Evolutionary conservation across 1,140 invertebrate species (phyloP), one percentile per base, ranked within the genome.

Genomic region (Xylocopa sonorina): DNA sequence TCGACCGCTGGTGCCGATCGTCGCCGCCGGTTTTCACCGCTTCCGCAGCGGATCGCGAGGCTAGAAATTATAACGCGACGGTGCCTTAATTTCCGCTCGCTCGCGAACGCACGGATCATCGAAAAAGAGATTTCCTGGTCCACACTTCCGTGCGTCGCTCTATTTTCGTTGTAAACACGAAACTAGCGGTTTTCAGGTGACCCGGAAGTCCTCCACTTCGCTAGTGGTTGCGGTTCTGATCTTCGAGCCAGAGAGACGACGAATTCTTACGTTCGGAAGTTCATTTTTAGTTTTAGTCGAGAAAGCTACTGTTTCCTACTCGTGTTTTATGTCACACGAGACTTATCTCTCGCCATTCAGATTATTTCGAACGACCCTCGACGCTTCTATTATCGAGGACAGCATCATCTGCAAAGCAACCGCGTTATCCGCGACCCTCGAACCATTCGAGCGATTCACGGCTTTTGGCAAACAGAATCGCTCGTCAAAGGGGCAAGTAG

Each of bases 41-140:
- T 51, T 38, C 48, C 50, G 27, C 29, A 14, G 10, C 6, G 41
- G 5, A 24, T n/a, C 12, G 12, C 48, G 5, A 38, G 10, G 1
- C 10, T 10, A 12, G 12, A 16, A 57, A 57, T 16, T 32, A 57
- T 21, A 66, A 46, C 63, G 38, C 29, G 27, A 12, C 38, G 34
- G 60, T 27, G 34, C 34, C 29, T 66, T 48, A 66, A 48, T 46
- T 46, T 66, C 63, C 41, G n/a, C 18, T 21, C 24, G 63, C 41
- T 66, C 24, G 27, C 24, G 38, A 27, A 9, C 1, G 10, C 4
- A 24, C 55, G 2, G 24, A 3, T 66, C 27, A 2, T 9, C 63
- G 18, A 66, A 66, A 66, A 66, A 29, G 24, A 16, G 29, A 66
- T 66, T 66, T 66, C 24, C 21, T 21, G 16, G 21, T 2, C 38